Conservation (phyloP, 2,113 vertebrate genomes). For the Psettodes erumei region DNA sequence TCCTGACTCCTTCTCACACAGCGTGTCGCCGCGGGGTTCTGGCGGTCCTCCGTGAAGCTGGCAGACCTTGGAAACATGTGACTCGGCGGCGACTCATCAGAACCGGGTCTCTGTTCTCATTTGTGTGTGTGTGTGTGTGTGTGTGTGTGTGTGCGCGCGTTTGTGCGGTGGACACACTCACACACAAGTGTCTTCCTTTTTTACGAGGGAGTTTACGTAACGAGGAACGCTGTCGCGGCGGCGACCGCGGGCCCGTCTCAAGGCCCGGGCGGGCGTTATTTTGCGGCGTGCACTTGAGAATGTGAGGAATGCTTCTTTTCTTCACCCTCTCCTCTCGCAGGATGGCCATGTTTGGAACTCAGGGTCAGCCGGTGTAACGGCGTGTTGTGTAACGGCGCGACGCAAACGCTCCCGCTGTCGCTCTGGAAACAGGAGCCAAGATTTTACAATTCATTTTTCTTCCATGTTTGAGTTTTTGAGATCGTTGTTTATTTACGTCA, state of each 20-base stretch:
- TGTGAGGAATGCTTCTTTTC: slow-evolving; percentile 52
- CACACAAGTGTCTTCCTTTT: too few relatives aligned
- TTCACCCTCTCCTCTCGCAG: slow-evolving; percentile 10
- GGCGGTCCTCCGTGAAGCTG: slow-evolving; percentile 16
- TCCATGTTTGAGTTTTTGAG: too few relatives aligned
- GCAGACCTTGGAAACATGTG: slow-evolving; percentile 47
- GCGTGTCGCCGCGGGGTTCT: slow-evolving; percentile 46
- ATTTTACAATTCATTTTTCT: too few relatives aligned
- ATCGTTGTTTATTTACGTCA: too few relatives aligned
- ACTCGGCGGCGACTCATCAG: slow-evolving; percentile 39
- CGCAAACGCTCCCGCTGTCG: background rate
- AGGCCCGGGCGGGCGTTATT: too few relatives aligned
- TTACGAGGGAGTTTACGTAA: too few relatives aligned
- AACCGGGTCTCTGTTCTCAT: slow-evolving; percentile 41
- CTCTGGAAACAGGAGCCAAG: background rate
- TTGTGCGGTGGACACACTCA: too few relatives aligned
- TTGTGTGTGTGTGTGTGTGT: too few relatives aligned
- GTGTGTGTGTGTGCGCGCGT: too few relatives aligned
- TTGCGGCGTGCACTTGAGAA: slow-evolving; percentile 32
- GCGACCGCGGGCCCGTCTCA: too few relatives aligned
- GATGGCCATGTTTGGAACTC: slow-evolving; percentile 49
- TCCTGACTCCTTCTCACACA: slow-evolving; percentile 35
- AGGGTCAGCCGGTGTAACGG: slow-evolving; percentile 40
- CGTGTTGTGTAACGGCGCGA: slow-evolving; percentile 6
- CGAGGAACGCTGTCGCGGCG: too few relatives aligned